A percentile compares a stretch with the other conserved stretches of the same genome.
Conservation (phyloP, 2,888 invertebrate species). For the Lissonota sp. region DNA sequence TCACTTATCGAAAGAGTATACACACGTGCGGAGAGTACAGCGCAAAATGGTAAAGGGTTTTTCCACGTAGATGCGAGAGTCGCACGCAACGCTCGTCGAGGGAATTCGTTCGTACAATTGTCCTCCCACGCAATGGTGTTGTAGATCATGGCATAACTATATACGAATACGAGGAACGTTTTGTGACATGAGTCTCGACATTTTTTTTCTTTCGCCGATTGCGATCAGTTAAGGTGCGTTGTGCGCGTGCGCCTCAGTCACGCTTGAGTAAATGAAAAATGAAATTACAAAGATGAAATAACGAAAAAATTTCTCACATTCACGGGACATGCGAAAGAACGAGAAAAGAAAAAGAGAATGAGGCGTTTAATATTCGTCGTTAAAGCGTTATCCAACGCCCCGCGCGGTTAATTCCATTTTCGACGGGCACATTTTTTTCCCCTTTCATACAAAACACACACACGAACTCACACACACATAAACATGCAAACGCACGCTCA, state of each 20-base stretch:
- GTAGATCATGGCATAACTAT: background rate
- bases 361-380: slow-evolving; percentile 57
- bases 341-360: background rate
- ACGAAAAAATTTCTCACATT: slow-evolving; percentile 11
- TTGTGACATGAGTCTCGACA: background rate
- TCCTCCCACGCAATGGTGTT: background rate
- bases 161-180: background rate
- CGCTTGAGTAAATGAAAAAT: background rate
- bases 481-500: background rate
- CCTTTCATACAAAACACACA: slow-evolving; percentile 32
- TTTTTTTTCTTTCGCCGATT: too few relatives aligned
- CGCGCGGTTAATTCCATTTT: slow-evolving; percentile 60
- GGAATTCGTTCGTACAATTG: background rate
- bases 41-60: background rate
- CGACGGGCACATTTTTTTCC: slow-evolving; percentile 54
- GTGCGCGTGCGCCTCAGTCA: too few relatives aligned
- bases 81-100: background rate
- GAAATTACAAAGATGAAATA: slow-evolving; percentile 1
- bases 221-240: too few relatives aligned
- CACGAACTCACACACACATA: background rate
- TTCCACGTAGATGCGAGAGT: background rate
- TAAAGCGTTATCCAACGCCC: slow-evolving; percentile 57
- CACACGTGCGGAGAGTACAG: slow-evolving; percentile 9
- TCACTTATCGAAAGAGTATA: background rate
- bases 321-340: background rate